phyloP scores from a whole-genome alignment of 1,140 invertebrate genomes.

The Hetaerina americana region DNA sequence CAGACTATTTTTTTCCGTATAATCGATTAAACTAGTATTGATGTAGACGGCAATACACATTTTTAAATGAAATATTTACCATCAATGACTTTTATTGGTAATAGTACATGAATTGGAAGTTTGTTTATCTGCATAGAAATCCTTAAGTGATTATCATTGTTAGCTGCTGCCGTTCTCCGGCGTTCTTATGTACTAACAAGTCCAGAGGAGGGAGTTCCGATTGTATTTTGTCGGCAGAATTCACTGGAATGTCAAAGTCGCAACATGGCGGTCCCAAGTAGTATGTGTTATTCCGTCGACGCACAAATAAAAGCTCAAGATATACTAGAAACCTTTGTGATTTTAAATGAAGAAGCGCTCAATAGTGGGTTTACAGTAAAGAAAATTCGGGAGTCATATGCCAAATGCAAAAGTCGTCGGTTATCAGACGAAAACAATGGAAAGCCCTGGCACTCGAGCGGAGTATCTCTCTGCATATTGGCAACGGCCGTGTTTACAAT shows the following conservation, averaged over 20 bases:
- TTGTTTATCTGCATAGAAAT: too few relatives aligned
- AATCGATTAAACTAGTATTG: too few relatives aligned
- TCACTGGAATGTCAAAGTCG: slow-evolving; percentile 1
- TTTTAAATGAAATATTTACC: too few relatives aligned
- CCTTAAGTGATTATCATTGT: too few relatives aligned
- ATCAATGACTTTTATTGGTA: too few relatives aligned
- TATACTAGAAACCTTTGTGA: slow-evolving; percentile 1
- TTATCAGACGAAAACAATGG: neutral
- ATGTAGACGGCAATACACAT: too few relatives aligned
- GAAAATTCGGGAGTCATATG: neutral
- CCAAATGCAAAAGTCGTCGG: neutral
- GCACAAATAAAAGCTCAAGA: neutral
- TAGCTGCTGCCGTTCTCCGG: too few relatives aligned
- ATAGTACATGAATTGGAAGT: too few relatives aligned
- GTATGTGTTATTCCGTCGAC: neutral
- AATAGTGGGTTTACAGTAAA: slow-evolving; percentile 1
- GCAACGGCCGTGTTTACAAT: neutral
- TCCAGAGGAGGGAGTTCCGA: too few relatives aligned
- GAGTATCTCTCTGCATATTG: neutral
- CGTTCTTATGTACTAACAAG: too few relatives aligned
- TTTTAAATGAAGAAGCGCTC: slow-evolving; percentile 7
- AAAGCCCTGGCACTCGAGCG: neutral
- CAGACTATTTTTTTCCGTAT: too few relatives aligned
- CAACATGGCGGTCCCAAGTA: slow-evolving; percentile 7
- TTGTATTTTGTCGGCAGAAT: neutral